phyloP scores from a whole-genome alignment of 2,888 invertebrate species.

The Eupithecia dodoneata region DNA sequence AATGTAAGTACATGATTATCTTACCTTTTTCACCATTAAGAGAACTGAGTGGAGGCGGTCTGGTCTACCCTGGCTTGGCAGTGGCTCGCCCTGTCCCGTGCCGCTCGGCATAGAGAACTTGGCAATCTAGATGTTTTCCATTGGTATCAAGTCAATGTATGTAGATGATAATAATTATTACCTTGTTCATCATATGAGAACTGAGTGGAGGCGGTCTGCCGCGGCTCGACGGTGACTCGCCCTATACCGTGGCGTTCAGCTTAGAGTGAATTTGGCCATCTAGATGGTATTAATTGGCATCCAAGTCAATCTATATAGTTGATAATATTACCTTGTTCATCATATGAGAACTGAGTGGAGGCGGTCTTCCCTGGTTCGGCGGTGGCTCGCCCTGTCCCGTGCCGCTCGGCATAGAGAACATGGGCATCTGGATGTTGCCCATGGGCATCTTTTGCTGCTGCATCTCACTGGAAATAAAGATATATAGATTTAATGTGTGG shows the following conservation, averaged over 20 bases:
- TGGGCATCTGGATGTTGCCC: constrained; percentile 86
- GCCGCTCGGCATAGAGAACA: constrained; percentile 86
- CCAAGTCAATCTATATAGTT: background rate
- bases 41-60: constrained; percentile 81
- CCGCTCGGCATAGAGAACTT: constrained; percentile 87
- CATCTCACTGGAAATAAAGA: constrained; percentile 82
- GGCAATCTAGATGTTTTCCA: constrained; percentile 86
- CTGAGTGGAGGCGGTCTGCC: constrained; percentile 80
- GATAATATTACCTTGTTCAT: constrained; percentile 84
- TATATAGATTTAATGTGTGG: constrained; percentile 28
- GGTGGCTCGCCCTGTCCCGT: constrained; percentile 73
- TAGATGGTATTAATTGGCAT: constrained; percentile 85
- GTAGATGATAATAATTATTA: too few relatives aligned
- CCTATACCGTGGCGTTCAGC: constrained; percentile 74
- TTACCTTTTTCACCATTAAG: constrained; percentile 87
- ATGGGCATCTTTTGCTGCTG: constrained; percentile 85
- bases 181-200: constrained; percentile 87
- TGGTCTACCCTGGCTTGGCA: constrained; percentile 66
- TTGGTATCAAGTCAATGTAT: constrained; percentile 69
- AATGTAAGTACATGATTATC: background rate
- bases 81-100: constrained; percentile 70
- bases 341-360: constrained; percentile 85
- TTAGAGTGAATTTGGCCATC: constrained; percentile 89
- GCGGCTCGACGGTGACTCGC: constrained; percentile 67
- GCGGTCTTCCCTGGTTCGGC: constrained; percentile 71